Conservation (phyloP, 2,888 invertebrate genomes). For the Euplexia lucipara region DNA sequence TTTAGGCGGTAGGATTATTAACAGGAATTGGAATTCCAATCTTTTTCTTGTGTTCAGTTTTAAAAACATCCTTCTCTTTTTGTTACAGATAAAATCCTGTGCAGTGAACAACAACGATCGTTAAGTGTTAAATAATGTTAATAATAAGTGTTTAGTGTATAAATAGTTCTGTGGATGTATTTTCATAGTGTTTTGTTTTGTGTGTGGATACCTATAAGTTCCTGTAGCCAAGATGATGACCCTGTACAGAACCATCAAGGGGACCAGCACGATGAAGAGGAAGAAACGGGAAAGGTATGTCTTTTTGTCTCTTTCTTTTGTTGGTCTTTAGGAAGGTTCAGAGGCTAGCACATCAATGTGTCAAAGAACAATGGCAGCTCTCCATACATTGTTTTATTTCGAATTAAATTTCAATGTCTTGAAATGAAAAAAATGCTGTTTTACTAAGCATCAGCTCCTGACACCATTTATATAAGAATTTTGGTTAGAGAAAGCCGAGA, state of each 20-base stretch:
- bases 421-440: no score
- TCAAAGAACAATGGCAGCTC: no score
- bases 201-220: slow-evolving; percentile 37
- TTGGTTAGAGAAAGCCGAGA: no score
- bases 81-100: slow-evolving; percentile 55
- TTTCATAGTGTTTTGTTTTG: slow-evolving; percentile 68
- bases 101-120: slow-evolving; percentile 40
- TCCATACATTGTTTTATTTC: no score
- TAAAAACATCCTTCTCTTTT: background rate
- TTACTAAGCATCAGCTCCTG: no score
- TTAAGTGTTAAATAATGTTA: slow-evolving; percentile 46
- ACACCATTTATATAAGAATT: no score
- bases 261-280: slow-evolving; percentile 88
- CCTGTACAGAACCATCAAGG: slow-evolving; percentile 90
- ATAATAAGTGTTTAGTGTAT: slow-evolving; percentile 45
- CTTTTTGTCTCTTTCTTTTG: background rate
- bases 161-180: slow-evolving; percentile 52
- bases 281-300: slow-evolving; percentile 89
- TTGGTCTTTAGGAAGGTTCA: background rate
- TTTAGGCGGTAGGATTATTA: no score
- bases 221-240: slow-evolving; percentile 88
- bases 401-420: no score
- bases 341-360: no score
- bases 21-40: no score
- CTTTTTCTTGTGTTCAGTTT: background rate